phyloP scores from a whole-genome alignment of 2,797 vertebrate species.

The Huso huso region DNA sequence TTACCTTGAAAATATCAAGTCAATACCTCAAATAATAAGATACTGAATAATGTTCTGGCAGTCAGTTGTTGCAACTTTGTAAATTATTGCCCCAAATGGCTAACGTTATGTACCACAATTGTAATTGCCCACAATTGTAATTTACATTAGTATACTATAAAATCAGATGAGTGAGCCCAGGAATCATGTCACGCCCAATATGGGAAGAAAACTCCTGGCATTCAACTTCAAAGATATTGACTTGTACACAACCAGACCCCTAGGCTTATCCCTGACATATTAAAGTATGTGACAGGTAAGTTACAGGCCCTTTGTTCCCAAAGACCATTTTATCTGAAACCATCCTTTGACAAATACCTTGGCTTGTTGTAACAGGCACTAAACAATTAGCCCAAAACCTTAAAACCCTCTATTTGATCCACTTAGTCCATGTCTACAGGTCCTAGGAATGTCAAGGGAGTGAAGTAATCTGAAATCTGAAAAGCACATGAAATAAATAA shows the following conservation, averaged over 20 bases:
- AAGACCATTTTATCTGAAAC: conserved; percentile 31
- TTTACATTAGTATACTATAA: background rate
- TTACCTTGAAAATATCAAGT: too few species aligned
- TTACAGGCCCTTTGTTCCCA: conserved; percentile 43
- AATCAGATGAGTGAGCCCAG: too few species aligned
- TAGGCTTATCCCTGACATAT: background rate
- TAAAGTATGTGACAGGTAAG: conserved; percentile 37
- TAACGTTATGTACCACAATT: background rate
- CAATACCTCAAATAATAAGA: too few species aligned
- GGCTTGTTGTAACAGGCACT: conserved; percentile 47
- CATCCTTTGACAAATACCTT: conserved; percentile 42
- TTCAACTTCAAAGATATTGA: too few species aligned
- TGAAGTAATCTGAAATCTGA: conserved; percentile 21
- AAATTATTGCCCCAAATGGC: background rate
- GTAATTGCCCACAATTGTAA: background rate
- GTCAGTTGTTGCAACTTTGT: too few species aligned
- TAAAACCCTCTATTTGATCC: conserved; percentile 21
- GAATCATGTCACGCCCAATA: background rate
- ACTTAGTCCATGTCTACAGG: conserved; percentile 14
- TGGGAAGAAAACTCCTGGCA: too few species aligned
- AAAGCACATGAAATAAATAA: background rate
- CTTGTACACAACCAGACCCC: background rate
- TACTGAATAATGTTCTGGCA: too few species aligned
- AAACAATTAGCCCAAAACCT: conserved; percentile 14
- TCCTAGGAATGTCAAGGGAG: conserved; percentile 31